These are phyloP conservation scores for Odontophorus gujanensis DNA, from an alignment of 2,113 vertebrate species.

Conservation along the genomic window DNA sequence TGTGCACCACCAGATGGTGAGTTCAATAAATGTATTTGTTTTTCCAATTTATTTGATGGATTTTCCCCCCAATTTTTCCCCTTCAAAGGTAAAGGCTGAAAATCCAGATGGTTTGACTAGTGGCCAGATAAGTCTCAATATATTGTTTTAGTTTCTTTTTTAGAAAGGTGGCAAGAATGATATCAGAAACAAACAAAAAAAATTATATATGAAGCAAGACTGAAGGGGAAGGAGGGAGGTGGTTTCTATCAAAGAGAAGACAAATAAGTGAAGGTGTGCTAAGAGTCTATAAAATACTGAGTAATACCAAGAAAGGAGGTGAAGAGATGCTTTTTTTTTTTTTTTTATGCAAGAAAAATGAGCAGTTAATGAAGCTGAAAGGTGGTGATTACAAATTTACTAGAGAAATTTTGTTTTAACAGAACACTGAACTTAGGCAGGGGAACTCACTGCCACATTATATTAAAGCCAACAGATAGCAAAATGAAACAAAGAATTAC, in stretches of 20 bases:
- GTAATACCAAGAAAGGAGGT: neutral
- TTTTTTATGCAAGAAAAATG: constrained; percentile 11
- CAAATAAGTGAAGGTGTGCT: constrained; percentile 17
- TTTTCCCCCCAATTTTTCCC: neutral
- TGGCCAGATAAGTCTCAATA: constrained; percentile 52
- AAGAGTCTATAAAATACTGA: constrained; percentile 17
- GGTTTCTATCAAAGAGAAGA: constrained; percentile 14
- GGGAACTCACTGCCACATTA: neutral
- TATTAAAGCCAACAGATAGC: neutral
- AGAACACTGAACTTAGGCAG: neutral
- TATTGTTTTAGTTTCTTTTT: constrained; percentile 47
- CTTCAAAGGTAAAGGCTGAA: constrained; percentile 57
- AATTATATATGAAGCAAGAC: neutral
- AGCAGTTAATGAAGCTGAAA: constrained; percentile 66
- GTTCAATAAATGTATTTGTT: constrained; percentile 75
- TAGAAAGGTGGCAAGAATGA: constrained; percentile 53
- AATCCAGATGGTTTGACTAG: constrained; percentile 67
- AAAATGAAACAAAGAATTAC: neutral
- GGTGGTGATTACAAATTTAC: constrained; percentile 57
- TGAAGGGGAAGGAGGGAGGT: neutral
- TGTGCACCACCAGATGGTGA: constrained; percentile 67
- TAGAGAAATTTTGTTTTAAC: neutral
- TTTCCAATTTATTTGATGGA: constrained; percentile 72
- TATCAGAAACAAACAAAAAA: neutral
- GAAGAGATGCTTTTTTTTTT: neutral